These are phyloP conservation scores for Oryctolagus cuniculus DNA, from an alignment of 2,113 vertebrate species.

Conservation along the genomic window mOryCun1.1 NC_091435.1:90674501-90675000, in stretches of 20 bases:
- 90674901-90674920: background rate
- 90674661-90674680: background rate
- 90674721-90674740: background rate
- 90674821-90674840: conserved; percentile 18
- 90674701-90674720: too few relatives aligned
- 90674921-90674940: background rate
- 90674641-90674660: background rate
- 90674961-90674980: background rate
- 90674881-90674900: background rate
- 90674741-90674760: background rate
- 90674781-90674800: background rate
- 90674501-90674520: background rate
- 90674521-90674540: background rate
- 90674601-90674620: background rate
- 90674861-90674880: background rate
- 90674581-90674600: background rate
- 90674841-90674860: background rate
- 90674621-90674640: background rate
- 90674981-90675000: background rate
- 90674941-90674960: background rate
- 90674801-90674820: background rate
- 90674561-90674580: background rate
- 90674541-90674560: background rate
- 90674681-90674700: background rate
- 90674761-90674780: background rate